Evolutionary conservation across 2,797 vertebrate species (phyloP).

Genomic region (Lateolabrax maculatus): DNA sequence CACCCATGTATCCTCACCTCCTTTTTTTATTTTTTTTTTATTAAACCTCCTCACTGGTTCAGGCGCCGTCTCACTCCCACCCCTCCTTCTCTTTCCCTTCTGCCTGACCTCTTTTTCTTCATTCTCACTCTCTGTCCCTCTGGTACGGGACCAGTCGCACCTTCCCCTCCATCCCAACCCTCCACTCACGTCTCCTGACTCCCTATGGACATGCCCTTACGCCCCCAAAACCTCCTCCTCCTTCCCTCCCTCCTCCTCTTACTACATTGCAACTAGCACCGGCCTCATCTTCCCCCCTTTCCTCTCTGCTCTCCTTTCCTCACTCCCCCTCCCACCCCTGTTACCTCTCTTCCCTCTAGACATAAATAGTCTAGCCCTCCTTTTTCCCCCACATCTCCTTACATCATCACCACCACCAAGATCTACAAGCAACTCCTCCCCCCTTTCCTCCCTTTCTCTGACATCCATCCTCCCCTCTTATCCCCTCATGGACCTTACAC

Average conservation of each 20-base stretch:
- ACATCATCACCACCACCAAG: slow-evolving; percentile 9
- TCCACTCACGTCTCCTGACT: slow-evolving; percentile 37
- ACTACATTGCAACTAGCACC: slow-evolving; percentile 15
- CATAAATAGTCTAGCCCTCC: slow-evolving; percentile 2
- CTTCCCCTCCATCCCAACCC: slow-evolving; percentile 27
- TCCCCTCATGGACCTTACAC: slow-evolving; percentile 39
- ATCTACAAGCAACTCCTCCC: slow-evolving; percentile 29
- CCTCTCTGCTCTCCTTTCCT: slow-evolving; percentile 1
- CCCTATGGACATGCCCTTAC: slow-evolving; percentile 39
- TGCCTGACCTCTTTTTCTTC: slow-evolving; percentile 48
- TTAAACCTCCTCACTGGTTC: slow-evolving; percentile 7
- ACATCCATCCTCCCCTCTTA: slow-evolving; percentile 36
- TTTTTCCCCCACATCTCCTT: slow-evolving; percentile 22
- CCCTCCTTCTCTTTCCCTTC: slow-evolving; percentile 5
- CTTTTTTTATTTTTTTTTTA: not conserved
- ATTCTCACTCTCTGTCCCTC: slow-evolving; percentile 47
- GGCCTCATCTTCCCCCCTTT: not conserved
- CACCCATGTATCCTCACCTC: not conserved
- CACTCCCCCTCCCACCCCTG: not conserved
- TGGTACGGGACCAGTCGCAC: slow-evolving; percentile 40
- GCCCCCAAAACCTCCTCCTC: not conserved
- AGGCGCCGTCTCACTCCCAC: not conserved
- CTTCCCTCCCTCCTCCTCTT: not conserved
- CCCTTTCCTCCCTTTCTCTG: slow-evolving; percentile 1
- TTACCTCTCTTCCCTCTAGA: slow-evolving; percentile 9